Evolutionary conservation across 2,113 vertebrate genomes (phyloP).

Genomic region (Semicossyphus pulcher): DNA sequence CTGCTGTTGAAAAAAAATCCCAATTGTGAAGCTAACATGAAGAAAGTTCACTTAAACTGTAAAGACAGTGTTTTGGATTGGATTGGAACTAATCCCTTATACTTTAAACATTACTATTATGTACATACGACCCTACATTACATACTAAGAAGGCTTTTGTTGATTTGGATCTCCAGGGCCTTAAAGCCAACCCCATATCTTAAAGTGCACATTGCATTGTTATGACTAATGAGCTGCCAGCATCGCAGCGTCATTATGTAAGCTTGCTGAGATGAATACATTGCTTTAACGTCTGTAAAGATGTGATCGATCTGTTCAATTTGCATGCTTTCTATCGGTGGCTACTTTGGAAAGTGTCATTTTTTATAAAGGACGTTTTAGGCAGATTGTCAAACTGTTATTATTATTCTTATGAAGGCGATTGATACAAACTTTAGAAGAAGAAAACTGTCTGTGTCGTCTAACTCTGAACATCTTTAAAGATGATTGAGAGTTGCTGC

Average conservation of each 20-base stretch:
- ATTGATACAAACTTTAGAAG: slow-evolving; percentile 12
- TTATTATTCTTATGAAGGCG: slow-evolving; percentile 23
- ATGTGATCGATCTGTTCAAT: slow-evolving; percentile 22
- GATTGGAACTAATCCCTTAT: too few species aligned
- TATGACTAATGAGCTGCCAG: neutral
- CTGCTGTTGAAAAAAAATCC: too few species aligned
- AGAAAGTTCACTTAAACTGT: too few species aligned
- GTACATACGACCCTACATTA: too few species aligned
- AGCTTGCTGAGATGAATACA: neutral
- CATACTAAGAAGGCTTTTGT: too few species aligned
- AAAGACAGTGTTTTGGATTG: too few species aligned
- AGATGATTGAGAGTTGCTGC: slow-evolving; percentile 14
- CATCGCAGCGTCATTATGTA: neutral
- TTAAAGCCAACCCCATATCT: neutral
- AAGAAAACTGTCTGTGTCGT: neutral
- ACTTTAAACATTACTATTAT: neutral
- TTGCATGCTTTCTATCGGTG: slow-evolving; percentile 1
- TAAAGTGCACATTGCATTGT: neutral
- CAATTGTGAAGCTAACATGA: too few species aligned
- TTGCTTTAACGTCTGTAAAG: slow-evolving; percentile 1
- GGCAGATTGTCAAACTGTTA: slow-evolving; percentile 17
- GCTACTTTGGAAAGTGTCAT: neutral
- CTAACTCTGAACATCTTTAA: slow-evolving; percentile 5
- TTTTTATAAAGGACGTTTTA: slow-evolving; percentile 2
- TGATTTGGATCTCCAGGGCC: too few species aligned